Evolutionary conservation across 1,140 invertebrate species (phyloP).

Genomic region (Harlomillsia oculata): DNA sequence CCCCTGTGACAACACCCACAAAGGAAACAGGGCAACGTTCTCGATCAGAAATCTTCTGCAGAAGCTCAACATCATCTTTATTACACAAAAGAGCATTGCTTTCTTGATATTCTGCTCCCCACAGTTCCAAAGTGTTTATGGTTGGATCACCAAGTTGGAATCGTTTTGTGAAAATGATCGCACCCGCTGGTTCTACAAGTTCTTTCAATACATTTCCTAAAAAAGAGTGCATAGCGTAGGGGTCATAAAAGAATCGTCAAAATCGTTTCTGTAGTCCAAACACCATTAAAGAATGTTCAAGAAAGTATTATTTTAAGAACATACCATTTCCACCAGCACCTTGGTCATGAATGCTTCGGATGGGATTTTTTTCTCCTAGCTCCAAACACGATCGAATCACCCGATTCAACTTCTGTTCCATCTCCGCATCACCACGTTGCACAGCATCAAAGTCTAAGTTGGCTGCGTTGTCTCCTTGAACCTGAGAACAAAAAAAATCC

Average conservation of each 20-base stretch:
- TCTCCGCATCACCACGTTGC: constrained; percentile 94
- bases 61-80: constrained; percentile 50
- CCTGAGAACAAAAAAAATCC: constrained; percentile 48
- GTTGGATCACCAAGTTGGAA: constrained; percentile 92
- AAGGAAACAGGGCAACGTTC: constrained; percentile 88
- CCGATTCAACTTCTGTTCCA: constrained; percentile 95
- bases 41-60: constrained; percentile 65
- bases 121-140: constrained; percentile 82
- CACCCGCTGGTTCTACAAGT: constrained; percentile 84
- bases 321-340: constrained; percentile 92
- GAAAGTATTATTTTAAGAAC: constrained; percentile 8
- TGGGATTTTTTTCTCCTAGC: constrained; percentile 69
- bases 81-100: constrained; percentile 77
- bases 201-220: constrained; percentile 92
- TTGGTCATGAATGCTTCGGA: constrained; percentile 89
- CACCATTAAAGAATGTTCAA: neutral
- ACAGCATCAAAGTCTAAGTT: constrained; percentile 92
- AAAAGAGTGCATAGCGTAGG: neutral
- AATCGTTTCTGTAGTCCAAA: neutral
- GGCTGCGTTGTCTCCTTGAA: constrained; percentile 72
- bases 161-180: constrained; percentile 73
- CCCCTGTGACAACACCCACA: constrained; percentile 82
- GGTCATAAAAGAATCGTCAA: neutral
- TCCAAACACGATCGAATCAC: constrained; percentile 87
- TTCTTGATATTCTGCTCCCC: constrained; percentile 98